These are phyloP conservation scores for Diabrotica undecimpunctata DNA, from an alignment of 1,140 invertebrate genomes.

Conservation along the genomic window DNA sequence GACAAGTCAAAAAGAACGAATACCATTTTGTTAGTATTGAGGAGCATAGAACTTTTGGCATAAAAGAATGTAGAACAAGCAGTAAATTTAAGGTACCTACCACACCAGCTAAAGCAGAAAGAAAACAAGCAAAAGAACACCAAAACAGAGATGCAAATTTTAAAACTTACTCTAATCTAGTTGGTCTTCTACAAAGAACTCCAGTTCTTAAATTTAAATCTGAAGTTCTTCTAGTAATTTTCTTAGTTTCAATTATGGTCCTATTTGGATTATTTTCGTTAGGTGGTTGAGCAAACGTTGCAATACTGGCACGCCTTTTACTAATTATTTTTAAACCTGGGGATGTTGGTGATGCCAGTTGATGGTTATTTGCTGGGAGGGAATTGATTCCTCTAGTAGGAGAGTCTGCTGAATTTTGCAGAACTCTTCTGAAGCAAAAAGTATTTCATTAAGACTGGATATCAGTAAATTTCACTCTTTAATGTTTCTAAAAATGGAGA, in stretches of 20 bases:
- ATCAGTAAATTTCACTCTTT: not conserved
- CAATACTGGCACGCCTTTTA: constrained; percentile 43
- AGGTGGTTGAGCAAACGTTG: constrained; percentile 34
- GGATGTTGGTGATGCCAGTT: constrained; percentile 5
- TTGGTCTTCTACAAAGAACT: constrained; percentile 35
- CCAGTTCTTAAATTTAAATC: constrained; percentile 36
- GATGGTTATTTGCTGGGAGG: constrained; percentile 21
- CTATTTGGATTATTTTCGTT: constrained; percentile 4
- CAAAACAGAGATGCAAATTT: too few relatives aligned
- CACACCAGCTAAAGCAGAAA: too few relatives aligned
- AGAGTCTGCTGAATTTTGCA: constrained; percentile 36
- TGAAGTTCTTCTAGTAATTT: constrained; percentile 39
- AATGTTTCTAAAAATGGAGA: too few relatives aligned
- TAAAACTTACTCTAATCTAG: constrained; percentile 42
- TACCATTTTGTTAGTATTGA: too few relatives aligned
- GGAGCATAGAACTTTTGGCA: too few relatives aligned
- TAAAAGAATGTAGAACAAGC: too few relatives aligned
- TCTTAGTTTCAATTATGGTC: constrained; percentile 26
- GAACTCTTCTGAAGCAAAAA: constrained; percentile 35
- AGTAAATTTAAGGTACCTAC: too few relatives aligned
- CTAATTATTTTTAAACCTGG: constrained; percentile 25
- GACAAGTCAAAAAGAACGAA: too few relatives aligned
- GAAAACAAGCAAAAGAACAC: too few relatives aligned
- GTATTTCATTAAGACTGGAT: constrained; percentile 9
- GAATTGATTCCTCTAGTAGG: constrained; percentile 1